Base-by-base conservation (phyloP, 2,797 vertebrate genomes). In the Erpetoichthys calabaricus region DNA sequence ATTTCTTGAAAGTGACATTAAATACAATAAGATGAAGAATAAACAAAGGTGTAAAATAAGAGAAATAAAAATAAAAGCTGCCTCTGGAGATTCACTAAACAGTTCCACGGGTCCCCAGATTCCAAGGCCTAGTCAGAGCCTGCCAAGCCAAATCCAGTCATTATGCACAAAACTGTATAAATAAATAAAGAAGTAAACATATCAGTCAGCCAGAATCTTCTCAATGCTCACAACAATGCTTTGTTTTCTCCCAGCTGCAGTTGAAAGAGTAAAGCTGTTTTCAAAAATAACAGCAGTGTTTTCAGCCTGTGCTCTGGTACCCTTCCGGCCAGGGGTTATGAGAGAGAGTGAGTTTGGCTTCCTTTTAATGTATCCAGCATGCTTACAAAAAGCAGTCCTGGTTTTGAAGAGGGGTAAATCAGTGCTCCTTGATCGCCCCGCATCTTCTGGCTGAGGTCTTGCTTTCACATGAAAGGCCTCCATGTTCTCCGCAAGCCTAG, bases 381-480 rank as follows among this genome's bases (percentile, higher is more conserved):
- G 59, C 70, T 67, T 72, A 77, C 77, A 73, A 72, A 75, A 76
- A 62, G 73, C 65, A 58, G 64, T 9, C 56, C 47, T 68, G 70
- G 69, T 74, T 79, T 76, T 71, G 64, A 70, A 75, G 77, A 75
- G 79, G 79, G 78, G 76, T 76, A 71, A 73, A 78, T 72, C 79
- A 78, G 74, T 79, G 79, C 70, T 67, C 59, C 51, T 60, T 80
- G 75, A 67, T 78, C 57, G 71, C 70, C 73, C 70, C 74, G 78
- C 74, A 74, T 78, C 66, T 70, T 62, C 65, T 67, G 66, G 45
- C 25, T 58, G 59, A 73, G 80, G 67, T 69, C 71, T 75, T 71
- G 80, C 78, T 73, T 81, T 73, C 75, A 90, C 84, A 90, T 93
- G 85, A 95, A 94, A 94, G 87, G 71, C 65, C 76, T 78, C 83